Percentiles rank a stretch among this genome's conserved stretches.
Conservation (phyloP, 2,888 invertebrate genomes). For the Heliconius aoede region DNA sequence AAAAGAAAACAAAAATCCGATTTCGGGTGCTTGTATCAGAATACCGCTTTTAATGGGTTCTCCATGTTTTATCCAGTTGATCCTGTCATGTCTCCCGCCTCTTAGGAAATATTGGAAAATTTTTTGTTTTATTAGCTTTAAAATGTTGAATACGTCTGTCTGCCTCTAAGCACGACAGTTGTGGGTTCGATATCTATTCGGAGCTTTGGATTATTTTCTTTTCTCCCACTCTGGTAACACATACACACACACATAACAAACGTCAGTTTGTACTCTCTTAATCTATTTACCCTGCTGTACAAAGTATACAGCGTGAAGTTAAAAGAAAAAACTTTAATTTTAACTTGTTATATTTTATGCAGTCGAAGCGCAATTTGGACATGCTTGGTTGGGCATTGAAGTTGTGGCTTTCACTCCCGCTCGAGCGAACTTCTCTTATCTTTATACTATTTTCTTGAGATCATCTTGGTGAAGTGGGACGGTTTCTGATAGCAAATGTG, state of each 20-base stretch:
- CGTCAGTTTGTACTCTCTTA: no score
- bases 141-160: background rate
- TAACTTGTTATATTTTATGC: background rate
- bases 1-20: slow-evolving; percentile 16
- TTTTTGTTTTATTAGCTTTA: background rate
- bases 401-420: background rate
- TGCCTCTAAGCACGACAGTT: background rate
- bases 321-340: background rate
- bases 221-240: no score
- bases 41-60: slow-evolving; percentile 17
- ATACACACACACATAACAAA: no score
- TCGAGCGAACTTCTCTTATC: background rate
- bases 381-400: background rate
- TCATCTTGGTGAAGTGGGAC: no score
- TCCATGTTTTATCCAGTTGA: slow-evolving; percentile 4
- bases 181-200: background rate
- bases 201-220: no score
- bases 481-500: no score
- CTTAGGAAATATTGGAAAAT: background rate
- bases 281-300: no score
- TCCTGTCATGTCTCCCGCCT: background rate
- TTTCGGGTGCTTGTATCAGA: slow-evolving; percentile 4
- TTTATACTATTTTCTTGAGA: no score
- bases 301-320: no score
- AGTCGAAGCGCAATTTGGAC: background rate